Evolutionary conservation across 2,797 vertebrate genomes (phyloP), one percentile per base, ranked within the genome.

Genomic region (Eulemur coronatus): DNA sequence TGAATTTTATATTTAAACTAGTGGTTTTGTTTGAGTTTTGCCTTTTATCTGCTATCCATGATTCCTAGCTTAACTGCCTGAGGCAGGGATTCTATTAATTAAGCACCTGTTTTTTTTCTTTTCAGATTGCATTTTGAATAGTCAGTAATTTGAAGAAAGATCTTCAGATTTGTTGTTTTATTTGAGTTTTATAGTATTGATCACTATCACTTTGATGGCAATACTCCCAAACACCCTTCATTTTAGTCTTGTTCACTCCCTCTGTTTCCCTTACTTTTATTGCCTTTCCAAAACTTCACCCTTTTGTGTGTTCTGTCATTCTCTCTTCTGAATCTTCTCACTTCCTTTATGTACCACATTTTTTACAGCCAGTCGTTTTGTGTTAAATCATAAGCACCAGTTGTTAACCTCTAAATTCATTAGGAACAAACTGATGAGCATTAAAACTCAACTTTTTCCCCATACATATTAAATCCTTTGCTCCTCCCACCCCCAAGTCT

Each of bases 141-240:
- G 55, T 87, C 63, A 52, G 48, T 94, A 63, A 75, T 91, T 95
- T 92, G 55, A 94, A 80, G 61, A 67, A 84, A 81, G 24, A 92
- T 41, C 70, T 93, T 89, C 11, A 61, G 1, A 85, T 89, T 80
- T 78, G n/a, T 70, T 92, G 24, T 91, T 6, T 0, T n/a, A 50
- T 41, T 28, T 89, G 43, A 67, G n/a, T 73, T 81, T 79, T 88
- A 33, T 89, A 65, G 11, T 91, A 38, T 13, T 79, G 28, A 18
- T 50, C 30, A 33, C 24, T 63, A 6, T 78, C 28, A 22, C 24
- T 92, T 50, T 52, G 26, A 63, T 65, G 30, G n/a, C 30, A 55
- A 28, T 52, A 4, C 30, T 67, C 43, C 35, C 5, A 18, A 26
- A 24, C 8, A 28, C 30, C 48, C 11, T 75, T 72, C 30, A 7